Evolutionary conservation across 2,113 vertebrate species (phyloP), one percentile per base, ranked within the genome.

Genomic region (Poecile atricapillus): DNA sequence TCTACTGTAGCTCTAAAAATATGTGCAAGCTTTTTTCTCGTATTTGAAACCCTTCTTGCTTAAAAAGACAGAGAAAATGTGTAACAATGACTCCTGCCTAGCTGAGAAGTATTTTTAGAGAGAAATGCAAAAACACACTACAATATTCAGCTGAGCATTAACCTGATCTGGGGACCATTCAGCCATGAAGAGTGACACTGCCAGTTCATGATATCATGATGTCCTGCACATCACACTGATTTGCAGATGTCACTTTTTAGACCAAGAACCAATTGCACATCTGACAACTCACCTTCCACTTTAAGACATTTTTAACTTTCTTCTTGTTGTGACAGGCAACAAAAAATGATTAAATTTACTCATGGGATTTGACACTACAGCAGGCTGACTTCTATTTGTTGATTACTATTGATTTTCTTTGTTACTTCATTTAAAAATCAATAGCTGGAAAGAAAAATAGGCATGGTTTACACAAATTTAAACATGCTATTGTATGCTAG

Each of bases 361-460:
- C 98, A 97, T 89, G 95, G 97, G 97, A 98, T 98, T 97, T 98
- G 98, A 99, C 98, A 98, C 98, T 85, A 96, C 93, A 96, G 96
- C 95, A 95, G 94, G 89, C 96, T 97, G 97, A 98, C 98, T 98
- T 97, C 99, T 99, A 99, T 99, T 99, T 99, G 99, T 99, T 99
- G 99, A 99, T 99, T 99, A 98, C 98, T 99, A 99, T 99, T 99
- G 99, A 99, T 99, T 99, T 99, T 99, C 98, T 98, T 98, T 99
- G 98, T 99, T 99, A 98, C 97, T 98, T 99, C 98, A 99, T 99
- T 99, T 99, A 99, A 99, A 99, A 99, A 99, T 99, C 99, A 99
- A 99, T 99, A 98, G 96, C 94, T 97, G 95, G 98, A 96, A 98
- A 98, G 98, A 99, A 98, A 99, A 99, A 99, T 98, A 98, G 98